A percentile compares a stretch with the other conserved stretches of the same genome.
These are phyloP conservation scores for Syngnathus acus DNA, from an alignment of 2,797 vertebrate species.

Conservation along the genomic window DNA sequence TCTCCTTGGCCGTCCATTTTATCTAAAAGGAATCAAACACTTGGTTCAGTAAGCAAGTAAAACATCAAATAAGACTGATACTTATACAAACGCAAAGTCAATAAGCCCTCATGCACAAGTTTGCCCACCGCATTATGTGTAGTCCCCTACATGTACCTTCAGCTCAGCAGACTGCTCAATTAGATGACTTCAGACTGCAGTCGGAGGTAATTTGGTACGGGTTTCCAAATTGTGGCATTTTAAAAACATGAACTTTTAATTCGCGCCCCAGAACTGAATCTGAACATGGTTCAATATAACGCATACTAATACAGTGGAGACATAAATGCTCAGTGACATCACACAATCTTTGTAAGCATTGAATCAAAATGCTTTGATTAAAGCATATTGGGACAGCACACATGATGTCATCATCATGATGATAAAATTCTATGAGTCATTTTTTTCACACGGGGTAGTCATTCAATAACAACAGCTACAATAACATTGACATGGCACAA, in stretches of 20 bases:
- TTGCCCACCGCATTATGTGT: no score
- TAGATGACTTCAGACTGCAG: not conserved
- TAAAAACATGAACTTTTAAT: not conserved
- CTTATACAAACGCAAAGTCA: no score
- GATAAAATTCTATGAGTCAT: not conserved
- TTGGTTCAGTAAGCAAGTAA: not conserved
- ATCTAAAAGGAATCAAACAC: not conserved
- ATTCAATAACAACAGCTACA: no score
- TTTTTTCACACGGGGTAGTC: no score
- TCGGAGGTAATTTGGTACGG: not conserved
- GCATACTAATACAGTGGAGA: not conserved
- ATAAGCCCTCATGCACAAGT: no score
- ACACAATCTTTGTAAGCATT: not conserved
- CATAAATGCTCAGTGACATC: conserved; percentile 5
- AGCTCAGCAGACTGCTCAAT: no score
- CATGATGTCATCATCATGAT: conserved; percentile 3
- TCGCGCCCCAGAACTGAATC: not conserved
- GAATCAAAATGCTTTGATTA: conserved; percentile 1
- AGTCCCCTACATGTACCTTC: not conserved
- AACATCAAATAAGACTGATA: not conserved
- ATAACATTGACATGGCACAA: no score
- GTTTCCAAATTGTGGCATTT: not conserved
- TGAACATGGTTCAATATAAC: not conserved
- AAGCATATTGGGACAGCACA: not conserved
- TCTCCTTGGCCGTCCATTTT: conserved; percentile 7